phyloP scores from a whole-genome alignment of 1,140 invertebrate species.

The Saccostrea cuccullata region DNA sequence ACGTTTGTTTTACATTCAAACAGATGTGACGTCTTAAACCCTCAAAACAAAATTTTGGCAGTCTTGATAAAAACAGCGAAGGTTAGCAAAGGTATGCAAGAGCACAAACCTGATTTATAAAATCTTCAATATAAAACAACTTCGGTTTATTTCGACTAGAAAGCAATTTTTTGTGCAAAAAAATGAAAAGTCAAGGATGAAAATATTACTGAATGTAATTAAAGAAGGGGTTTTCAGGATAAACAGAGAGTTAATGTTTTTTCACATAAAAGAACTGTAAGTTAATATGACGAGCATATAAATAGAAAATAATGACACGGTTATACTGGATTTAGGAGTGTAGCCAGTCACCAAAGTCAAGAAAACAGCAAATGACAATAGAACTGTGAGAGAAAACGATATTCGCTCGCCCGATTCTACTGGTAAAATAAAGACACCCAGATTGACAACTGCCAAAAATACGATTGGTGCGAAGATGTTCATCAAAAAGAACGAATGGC shows the following conservation, averaged over 20 bases:
- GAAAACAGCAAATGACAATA: constrained; percentile 39
- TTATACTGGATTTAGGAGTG: background rate
- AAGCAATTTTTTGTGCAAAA: too few species aligned
- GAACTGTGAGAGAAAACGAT: constrained; percentile 9
- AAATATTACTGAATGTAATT: background rate
- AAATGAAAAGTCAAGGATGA: background rate
- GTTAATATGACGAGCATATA: background rate
- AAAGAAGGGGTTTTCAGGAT: too few species aligned
- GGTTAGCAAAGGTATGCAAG: too few species aligned
- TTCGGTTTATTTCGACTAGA: background rate
- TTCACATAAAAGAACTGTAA: too few species aligned
- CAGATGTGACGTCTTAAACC: too few species aligned
- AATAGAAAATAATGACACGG: constrained; percentile 14
- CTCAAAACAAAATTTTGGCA: too few species aligned
- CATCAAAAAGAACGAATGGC: background rate
- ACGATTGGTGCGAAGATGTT: constrained; percentile 5
- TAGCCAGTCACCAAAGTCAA: constrained; percentile 1
- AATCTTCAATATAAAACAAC: too few species aligned
- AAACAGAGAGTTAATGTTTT: too few species aligned
- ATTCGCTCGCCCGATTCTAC: constrained; percentile 41
- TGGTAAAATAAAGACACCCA: constrained; percentile 17
- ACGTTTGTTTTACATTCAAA: too few species aligned
- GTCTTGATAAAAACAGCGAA: too few species aligned
- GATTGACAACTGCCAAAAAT: constrained; percentile 18
- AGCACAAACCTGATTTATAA: too few species aligned